phyloP scores from a whole-genome alignment of 2,888 invertebrate species.

The Drosophila subquinaria region DNA sequence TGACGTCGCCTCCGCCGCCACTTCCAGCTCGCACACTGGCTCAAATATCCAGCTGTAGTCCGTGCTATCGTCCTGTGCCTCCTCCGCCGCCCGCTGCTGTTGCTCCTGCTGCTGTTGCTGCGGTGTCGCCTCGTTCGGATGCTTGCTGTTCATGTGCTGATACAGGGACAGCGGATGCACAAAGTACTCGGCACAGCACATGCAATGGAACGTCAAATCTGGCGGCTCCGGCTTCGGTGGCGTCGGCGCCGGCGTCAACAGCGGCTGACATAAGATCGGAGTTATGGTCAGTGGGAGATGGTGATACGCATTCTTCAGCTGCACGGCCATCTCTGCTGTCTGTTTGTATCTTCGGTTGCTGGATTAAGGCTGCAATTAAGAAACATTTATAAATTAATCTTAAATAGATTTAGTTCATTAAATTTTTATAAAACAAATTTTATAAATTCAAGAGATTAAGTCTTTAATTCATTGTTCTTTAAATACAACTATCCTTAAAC shows the following conservation, averaged over 20 bases:
- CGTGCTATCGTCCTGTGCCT: slow-evolving; percentile 73
- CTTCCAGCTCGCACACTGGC: slow-evolving; percentile 83
- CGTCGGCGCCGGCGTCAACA: slow-evolving; percentile 60
- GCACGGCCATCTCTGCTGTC: slow-evolving; percentile 64
- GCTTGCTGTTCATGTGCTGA: slow-evolving; percentile 84
- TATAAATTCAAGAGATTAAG: too few relatives aligned
- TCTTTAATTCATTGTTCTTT: too few relatives aligned
- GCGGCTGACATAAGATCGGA: slow-evolving; percentile 75
- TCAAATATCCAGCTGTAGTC: slow-evolving; percentile 84
- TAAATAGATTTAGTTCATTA: too few relatives aligned
- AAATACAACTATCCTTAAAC: too few relatives aligned
- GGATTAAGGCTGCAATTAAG: slow-evolving; percentile 43
- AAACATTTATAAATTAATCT: background rate
- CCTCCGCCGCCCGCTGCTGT: slow-evolving; percentile 54
- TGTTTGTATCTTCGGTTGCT: slow-evolving; percentile 7
- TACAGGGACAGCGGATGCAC: slow-evolving; percentile 83
- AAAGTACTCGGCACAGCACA: slow-evolving; percentile 84
- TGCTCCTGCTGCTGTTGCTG: slow-evolving; percentile 34
- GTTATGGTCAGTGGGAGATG: slow-evolving; percentile 83
- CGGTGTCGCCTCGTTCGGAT: slow-evolving; percentile 69
- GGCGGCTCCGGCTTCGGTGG: slow-evolving; percentile 75
- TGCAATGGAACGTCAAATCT: slow-evolving; percentile 85
- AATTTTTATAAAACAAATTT: too few relatives aligned
- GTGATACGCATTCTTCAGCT: slow-evolving; percentile 73
- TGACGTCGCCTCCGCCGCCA: slow-evolving; percentile 38